Evolutionary conservation across 2,888 invertebrate species (phyloP).

Genomic region (Arenicola marina): DNA sequence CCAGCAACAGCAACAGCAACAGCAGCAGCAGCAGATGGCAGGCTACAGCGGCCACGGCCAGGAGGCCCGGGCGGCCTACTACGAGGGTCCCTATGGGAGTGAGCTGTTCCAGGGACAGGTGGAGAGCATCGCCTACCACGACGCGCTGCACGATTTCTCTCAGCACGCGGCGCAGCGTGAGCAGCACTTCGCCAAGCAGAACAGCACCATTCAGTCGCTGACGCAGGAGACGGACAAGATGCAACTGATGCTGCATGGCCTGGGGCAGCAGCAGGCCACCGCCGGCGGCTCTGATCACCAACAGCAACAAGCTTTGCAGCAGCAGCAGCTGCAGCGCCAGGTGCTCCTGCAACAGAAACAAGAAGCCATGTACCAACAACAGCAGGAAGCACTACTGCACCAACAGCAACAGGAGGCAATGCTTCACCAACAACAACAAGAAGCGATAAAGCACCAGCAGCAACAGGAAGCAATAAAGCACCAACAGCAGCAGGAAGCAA

Average conservation of each 20-base stretch:
- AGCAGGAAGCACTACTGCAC: not conserved
- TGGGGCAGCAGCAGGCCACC: not conserved
- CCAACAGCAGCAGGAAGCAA: constrained; percentile 1
- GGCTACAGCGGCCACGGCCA: too few relatives aligned
- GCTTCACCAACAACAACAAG: constrained; percentile 3
- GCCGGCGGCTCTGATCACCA: too few relatives aligned
- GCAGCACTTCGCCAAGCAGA: too few relatives aligned
- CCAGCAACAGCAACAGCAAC: too few relatives aligned
- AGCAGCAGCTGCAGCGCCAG: constrained; percentile 1
- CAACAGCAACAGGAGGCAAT: not conserved
- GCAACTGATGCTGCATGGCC: not conserved
- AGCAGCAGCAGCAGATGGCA: too few relatives aligned
- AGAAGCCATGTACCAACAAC: not conserved
- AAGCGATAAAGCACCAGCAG: not conserved
- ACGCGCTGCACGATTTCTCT: too few relatives aligned
- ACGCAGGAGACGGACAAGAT: not conserved
- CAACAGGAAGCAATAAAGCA: not conserved
- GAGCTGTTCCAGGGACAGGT: too few relatives aligned
- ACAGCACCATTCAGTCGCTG: too few relatives aligned
- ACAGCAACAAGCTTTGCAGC: not conserved
- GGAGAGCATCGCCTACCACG: too few relatives aligned
- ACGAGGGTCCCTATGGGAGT: too few relatives aligned
- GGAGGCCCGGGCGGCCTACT: too few relatives aligned
- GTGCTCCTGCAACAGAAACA: not conserved
- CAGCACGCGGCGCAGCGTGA: too few relatives aligned